Conservation (phyloP, 2,888 invertebrate species). For the Sarcophaga variegata region DNA sequence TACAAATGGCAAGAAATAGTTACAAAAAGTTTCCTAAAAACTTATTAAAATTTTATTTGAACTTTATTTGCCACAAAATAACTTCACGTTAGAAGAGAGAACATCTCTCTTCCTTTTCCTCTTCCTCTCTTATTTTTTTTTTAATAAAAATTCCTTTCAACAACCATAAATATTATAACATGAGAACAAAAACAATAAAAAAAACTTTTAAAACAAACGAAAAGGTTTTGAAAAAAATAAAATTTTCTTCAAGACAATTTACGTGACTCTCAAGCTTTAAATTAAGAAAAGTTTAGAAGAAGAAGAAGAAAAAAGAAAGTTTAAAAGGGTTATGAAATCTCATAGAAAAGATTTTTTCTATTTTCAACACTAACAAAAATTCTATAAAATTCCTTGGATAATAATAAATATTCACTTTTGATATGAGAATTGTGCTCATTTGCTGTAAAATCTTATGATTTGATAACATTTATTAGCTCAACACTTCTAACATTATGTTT, state of each 20-base stretch:
- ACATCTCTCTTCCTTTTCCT: neutral
- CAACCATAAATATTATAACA: conserved; percentile 7
- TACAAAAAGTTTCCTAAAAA: neutral
- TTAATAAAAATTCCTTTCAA: conserved; percentile 15
- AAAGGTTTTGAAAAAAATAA: neutral
- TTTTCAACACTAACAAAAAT: too few species aligned
- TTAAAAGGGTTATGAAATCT: neutral
- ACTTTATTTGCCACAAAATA: conserved; percentile 21
- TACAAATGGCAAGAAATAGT: neutral
- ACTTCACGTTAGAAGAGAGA: neutral
- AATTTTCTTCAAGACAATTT: neutral
- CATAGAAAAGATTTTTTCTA: too few species aligned
- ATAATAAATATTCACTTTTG: too few species aligned
- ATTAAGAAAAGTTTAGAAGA: neutral
- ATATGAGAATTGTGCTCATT: too few species aligned
- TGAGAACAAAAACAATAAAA: neutral
- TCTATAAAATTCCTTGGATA: too few species aligned
- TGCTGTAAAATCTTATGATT: too few species aligned
- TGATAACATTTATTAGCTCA: too few species aligned
- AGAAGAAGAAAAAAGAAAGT: neutral
- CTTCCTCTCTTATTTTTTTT: conserved; percentile 4
- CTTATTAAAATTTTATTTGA: conserved; percentile 18
- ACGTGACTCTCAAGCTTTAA: neutral
- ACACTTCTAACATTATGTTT: too few species aligned
- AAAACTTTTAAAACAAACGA: neutral